Evolutionary conservation across 2,888 invertebrate species (phyloP).

Genomic region (Sipha maydis): DNA sequence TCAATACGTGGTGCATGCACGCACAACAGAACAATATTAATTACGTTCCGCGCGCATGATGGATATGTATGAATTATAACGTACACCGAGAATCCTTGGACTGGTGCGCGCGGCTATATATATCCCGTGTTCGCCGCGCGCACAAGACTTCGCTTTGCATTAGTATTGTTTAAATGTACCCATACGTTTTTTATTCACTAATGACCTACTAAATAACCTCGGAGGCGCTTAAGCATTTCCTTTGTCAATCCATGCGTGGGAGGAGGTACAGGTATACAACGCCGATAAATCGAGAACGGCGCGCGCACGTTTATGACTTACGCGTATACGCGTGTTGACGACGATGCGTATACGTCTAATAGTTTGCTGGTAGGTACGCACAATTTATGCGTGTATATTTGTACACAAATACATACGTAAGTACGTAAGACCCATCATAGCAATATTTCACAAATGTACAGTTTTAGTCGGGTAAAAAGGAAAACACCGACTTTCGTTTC

Average conservation of each 20-base stretch:
- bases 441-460: too few species aligned
- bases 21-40: neutral
- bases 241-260: neutral
- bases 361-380: too few species aligned
- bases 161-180: neutral
- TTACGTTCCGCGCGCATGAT: neutral
- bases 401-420: too few species aligned
- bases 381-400: too few species aligned
- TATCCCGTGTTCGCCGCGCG: neutral
- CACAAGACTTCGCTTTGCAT: neutral
- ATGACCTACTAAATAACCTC: neutral
- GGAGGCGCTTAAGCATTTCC: constrained; percentile 24
- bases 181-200: neutral
- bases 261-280: neutral
- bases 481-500: too few species aligned
- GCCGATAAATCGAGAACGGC: neutral
- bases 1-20: neutral
- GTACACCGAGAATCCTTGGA: neutral
- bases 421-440: too few species aligned
- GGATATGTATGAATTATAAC: neutral
- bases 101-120: neutral
- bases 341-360: too few species aligned
- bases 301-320: neutral
- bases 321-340: too few species aligned
- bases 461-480: too few species aligned